Base-by-base conservation (phyloP, 2,797 vertebrate species). In the Lophius americanus region DNA sequence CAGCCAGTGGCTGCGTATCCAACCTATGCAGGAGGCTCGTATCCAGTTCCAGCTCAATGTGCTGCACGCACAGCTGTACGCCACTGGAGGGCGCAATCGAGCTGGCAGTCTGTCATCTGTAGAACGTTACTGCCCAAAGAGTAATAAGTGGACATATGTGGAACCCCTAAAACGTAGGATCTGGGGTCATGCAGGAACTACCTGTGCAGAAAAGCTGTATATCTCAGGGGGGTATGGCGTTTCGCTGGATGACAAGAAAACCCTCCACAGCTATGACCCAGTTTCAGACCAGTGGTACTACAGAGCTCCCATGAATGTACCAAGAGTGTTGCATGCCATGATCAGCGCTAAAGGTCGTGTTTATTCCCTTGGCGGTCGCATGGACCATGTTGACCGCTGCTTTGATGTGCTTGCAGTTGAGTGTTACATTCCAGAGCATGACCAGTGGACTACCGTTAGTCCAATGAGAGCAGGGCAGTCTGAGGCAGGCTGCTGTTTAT, bases 331-430 rank as follows among this genome's bases (percentile, higher is more conserved):
- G 42, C 98, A 99, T 0, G 93, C 96, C 60, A 99, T 99, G 98
- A 94, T 97, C 41, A 92, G 94, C 0, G 84, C 93, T 0, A 83
- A 73, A 0, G 73, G 90, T 7, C 92, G 95, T 9, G 89, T 99
- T 32, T 99, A 99, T 0, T 95, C 95, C 0, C 88, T 99, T 1
- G 98, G 98, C 0, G 98, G 98, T 8, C 95, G 98, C 69, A 97
- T 99, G 96, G 98, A 99, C 91, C 97, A 99, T 0, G 95, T 96
- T 35, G 98, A 99, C 78, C 96, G 96, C 4, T 99, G 98, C 68
- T 99, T 99, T 0, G 97, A 99, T 0, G 96, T 99, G 41, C 85
- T 99, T 51, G 96, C 96, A 0, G 96, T 96, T 3, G 98, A 99
- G 53, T 98, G 96, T 88, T 99, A 99, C 2, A 44, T 91, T 38